Conservation (phyloP, 2,888 invertebrate genomes). For the Pristionchus japonicus region DNA sequence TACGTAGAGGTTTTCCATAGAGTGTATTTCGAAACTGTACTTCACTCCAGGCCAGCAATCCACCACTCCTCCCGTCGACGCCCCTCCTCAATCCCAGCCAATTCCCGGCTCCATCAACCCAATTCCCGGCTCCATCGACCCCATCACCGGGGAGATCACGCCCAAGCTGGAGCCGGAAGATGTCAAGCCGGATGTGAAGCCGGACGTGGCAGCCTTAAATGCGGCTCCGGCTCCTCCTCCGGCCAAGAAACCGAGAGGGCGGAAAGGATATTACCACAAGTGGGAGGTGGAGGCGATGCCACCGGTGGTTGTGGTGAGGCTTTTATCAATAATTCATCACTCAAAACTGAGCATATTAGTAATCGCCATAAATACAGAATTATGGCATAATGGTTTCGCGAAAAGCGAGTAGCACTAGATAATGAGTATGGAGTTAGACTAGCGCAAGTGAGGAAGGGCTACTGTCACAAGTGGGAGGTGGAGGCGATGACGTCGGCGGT, state of each 20-base stretch:
- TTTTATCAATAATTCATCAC: too few relatives aligned
- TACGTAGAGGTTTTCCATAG: too few relatives aligned
- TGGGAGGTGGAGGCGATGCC: background rate
- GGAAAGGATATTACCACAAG: background rate
- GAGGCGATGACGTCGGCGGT: background rate
- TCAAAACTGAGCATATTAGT: background rate
- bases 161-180: too few relatives aligned
- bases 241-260: background rate
- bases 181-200: background rate
- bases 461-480: background rate
- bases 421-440: too few relatives aligned
- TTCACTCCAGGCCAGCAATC: background rate
- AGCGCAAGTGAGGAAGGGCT: background rate
- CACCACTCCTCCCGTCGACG: background rate
- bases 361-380: too few relatives aligned
- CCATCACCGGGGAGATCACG: background rate
- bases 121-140: background rate
- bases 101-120: background rate
- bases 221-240: background rate
- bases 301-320: background rate
- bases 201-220: background rate
- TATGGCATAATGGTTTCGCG: too few relatives aligned
- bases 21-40: too few relatives aligned
- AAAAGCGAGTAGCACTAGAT: too few relatives aligned
- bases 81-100: background rate